Evolutionary conservation across 2,113 vertebrate genomes (phyloP).

Genomic region (Rhineura floridana): DNA sequence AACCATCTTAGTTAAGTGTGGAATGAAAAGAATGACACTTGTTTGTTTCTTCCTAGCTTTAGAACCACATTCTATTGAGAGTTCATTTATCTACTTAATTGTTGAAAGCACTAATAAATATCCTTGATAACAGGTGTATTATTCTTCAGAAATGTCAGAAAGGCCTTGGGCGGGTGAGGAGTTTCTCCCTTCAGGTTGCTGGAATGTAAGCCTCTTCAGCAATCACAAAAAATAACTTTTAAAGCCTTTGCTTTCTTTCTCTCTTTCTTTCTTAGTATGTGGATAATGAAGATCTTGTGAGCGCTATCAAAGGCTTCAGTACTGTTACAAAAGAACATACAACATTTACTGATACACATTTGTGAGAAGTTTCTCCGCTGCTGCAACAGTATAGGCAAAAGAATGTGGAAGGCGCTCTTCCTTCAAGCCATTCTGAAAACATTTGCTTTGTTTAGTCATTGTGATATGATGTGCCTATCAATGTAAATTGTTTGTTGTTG

Average conservation of each 20-base stretch:
- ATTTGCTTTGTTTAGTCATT: constrained; percentile 1
- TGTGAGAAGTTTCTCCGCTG: constrained; percentile 67
- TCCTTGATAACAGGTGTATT: not conserved
- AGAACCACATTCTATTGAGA: not conserved
- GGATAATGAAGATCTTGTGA: constrained; percentile 90
- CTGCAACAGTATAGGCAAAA: not conserved
- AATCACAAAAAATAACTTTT: not conserved
- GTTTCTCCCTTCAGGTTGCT: not conserved
- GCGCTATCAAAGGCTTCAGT: constrained; percentile 89
- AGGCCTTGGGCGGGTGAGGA: not conserved
- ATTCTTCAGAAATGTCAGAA: not conserved
- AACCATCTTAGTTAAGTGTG: not conserved
- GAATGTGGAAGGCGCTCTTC: not conserved
- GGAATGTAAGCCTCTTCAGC: not conserved
- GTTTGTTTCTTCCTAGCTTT: not conserved
- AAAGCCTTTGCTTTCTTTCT: no score
- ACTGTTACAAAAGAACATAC: constrained; percentile 90
- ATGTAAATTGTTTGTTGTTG: no score
- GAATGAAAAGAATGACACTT: not conserved
- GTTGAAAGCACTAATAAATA: not conserved
- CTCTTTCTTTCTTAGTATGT: constrained; percentile 77
- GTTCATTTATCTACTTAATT: not conserved
- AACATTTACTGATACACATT: constrained; percentile 91
- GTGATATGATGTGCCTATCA: not conserved
- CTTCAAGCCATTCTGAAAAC: not conserved